Conservation (phyloP, 1,140 invertebrate species). For the Ceratoteleas bidentatus region DNA sequence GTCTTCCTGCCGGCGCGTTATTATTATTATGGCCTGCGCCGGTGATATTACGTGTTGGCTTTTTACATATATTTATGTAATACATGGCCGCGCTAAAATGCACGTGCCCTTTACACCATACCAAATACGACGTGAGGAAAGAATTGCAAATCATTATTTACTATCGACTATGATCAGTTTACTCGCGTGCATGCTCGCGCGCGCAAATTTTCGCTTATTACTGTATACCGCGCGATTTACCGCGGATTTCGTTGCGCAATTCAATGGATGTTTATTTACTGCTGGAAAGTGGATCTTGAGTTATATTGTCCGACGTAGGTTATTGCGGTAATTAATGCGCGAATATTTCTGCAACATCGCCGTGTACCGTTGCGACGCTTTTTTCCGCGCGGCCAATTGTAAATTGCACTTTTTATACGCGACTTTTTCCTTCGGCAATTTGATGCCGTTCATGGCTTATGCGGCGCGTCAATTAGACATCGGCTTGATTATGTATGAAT, state of each 20-base stretch:
- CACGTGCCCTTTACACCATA: constrained; percentile 53
- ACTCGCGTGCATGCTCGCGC: constrained; percentile 15
- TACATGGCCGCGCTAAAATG: constrained; percentile 42
- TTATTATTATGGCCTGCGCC: constrained; percentile 59
- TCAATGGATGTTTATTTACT: constrained; percentile 42
- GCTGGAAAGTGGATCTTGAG: constrained; percentile 18
- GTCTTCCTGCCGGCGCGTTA: constrained; percentile 44
- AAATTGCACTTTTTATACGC: too few species aligned
- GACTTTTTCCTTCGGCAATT: too few species aligned
- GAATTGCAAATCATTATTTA: constrained; percentile 61
- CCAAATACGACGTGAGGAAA: constrained; percentile 42
- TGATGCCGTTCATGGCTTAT: too few species aligned
- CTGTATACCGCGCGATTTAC: constrained; percentile 43
- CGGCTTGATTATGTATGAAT: constrained; percentile 2
- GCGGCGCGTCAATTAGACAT: too few species aligned
- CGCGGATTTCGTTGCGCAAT: constrained; percentile 24
- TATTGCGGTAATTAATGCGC: constrained; percentile 10
- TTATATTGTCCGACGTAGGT: constrained; percentile 12
- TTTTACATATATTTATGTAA: constrained; percentile 66
- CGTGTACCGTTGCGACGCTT: too few species aligned
- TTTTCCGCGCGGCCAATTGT: too few species aligned
- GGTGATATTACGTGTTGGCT: constrained; percentile 62
- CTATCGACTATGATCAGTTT: constrained; percentile 56
- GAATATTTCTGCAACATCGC: too few species aligned
- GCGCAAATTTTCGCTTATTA: constrained; percentile 30